Evolutionary conservation across 2,888 invertebrate genomes (phyloP), one percentile per base, ranked within the genome.

Genomic region (Sinohyriopsis cumingii): DNA sequence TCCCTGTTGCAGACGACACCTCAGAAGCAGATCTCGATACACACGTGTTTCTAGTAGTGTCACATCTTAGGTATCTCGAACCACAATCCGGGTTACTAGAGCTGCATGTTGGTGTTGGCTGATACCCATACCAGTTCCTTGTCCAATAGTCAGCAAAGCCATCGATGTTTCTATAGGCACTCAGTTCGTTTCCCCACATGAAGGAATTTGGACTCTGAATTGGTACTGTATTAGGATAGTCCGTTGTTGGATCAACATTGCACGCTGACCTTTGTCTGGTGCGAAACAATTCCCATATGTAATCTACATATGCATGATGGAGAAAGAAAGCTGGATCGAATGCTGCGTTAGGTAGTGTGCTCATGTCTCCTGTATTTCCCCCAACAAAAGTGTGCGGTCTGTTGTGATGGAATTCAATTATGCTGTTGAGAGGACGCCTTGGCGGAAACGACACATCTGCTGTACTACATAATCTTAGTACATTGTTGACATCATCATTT

Each of bases 301-400:
- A 79, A 68, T 84, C 83, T 18, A 82, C 77, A 60, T 72, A 82
- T 5, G 77, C 72, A 61, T 82, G 81, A 62, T 80, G 77, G 53
- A 84, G 62, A 71, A 78, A 84, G 70, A 82, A 84, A 24, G 78
- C 62, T 0, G 81, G 80, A 61, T 84, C 83, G 67, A 66, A 75
- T 4, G 81, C 68, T 1, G 83, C 77, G 45, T 45, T 45, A 2
- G 2, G 12, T 15, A 45, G 3, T 0, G 77, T 75, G 24, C 75
- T 66, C 33, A 79, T 59, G 7, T 64, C 65, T 5, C 68, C 69
- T 78, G 82, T 78, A 12, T 76, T 72, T 1, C 82, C 82, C 0
- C 84, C 83, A 25, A 82, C 69, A 69, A 71, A 82, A 20, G 70
- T 68, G 63, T 84, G 83, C 19, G 79, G 74, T 18, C 69, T 69